Conservation (phyloP, 2,113 vertebrate species). For the Dicerorhinus sumatrensis region DNA sequence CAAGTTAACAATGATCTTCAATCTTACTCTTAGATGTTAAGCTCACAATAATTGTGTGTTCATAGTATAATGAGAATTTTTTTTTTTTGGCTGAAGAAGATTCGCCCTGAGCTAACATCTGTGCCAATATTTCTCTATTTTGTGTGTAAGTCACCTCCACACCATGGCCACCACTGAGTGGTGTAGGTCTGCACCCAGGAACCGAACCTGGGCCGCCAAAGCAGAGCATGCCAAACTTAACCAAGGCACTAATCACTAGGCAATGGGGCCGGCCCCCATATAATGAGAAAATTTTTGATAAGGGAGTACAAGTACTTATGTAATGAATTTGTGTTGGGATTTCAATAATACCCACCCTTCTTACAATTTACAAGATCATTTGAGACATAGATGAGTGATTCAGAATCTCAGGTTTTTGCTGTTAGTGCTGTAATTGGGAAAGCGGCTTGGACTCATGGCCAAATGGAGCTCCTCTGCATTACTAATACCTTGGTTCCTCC, state of each 20-base stretch:
- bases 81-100: too few species aligned
- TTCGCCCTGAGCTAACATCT: too few species aligned
- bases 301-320: not conserved
- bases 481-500: not conserved
- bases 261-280: too few species aligned
- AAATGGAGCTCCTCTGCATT: not conserved
- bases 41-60: not conserved
- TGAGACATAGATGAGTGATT: not conserved
- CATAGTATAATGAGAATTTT: not conserved
- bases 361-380: not conserved
- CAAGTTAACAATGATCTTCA: not conserved
- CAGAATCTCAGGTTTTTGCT: not conserved
- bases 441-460: not conserved
- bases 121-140: too few species aligned
- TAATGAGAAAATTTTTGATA: not conserved
- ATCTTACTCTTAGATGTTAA: not conserved
- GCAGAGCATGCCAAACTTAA: too few species aligned
- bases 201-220: too few species aligned
- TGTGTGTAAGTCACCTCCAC: too few species aligned
- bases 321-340: not conserved
- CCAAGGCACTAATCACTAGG: too few species aligned
- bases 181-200: too few species aligned
- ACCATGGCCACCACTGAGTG: too few species aligned
- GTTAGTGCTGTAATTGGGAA: not conserved
- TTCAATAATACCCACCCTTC: not conserved